A percentile compares a stretch with the other conserved stretches of the same genome.
These are phyloP conservation scores for Gymnogyps californianus DNA, from an alignment of 2,113 vertebrate genomes.

Conservation along the genomic window DNA sequence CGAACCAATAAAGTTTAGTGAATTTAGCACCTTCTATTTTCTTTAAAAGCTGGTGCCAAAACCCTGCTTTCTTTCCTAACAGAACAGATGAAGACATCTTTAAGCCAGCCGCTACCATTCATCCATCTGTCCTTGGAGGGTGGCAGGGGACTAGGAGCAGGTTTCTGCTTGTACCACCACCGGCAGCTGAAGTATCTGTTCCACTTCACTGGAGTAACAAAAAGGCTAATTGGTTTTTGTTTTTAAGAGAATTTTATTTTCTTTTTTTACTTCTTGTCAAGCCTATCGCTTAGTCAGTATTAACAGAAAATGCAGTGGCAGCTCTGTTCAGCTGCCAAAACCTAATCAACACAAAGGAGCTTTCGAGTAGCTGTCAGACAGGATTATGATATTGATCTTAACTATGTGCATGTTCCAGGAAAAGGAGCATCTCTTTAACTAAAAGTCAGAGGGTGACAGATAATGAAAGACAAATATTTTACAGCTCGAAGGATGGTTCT, in stretches of 20 bases:
- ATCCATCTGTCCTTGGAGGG: slow-evolving; percentile 63
- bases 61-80: slow-evolving; percentile 23
- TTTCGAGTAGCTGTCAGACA: slow-evolving; percentile 50
- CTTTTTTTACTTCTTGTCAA: slow-evolving; percentile 27
- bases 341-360: slow-evolving; percentile 36
- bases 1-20: slow-evolving; percentile 56
- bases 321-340: slow-evolving; percentile 39
- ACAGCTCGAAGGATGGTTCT: background rate
- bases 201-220: slow-evolving; percentile 21
- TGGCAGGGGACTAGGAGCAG: slow-evolving; percentile 45
- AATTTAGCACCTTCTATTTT: slow-evolving; percentile 60
- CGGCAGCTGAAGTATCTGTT: slow-evolving; percentile 9
- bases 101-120: slow-evolving; percentile 2
- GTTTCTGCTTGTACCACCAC: slow-evolving; percentile 31
- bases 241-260: background rate
- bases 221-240: slow-evolving; percentile 12
- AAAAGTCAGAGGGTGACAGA: slow-evolving; percentile 40
- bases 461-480: slow-evolving; percentile 61
- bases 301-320: slow-evolving; percentile 27
- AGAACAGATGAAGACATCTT: slow-evolving; percentile 71
- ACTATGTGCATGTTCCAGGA: slow-evolving; percentile 32
- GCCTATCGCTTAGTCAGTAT: slow-evolving; percentile 14
- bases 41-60: slow-evolving; percentile 62
- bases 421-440: slow-evolving; percentile 49
- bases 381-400: slow-evolving; percentile 62